phyloP scores from a whole-genome alignment of 2,113 vertebrate genomes.

The Nesoenas mayeri region DNA sequence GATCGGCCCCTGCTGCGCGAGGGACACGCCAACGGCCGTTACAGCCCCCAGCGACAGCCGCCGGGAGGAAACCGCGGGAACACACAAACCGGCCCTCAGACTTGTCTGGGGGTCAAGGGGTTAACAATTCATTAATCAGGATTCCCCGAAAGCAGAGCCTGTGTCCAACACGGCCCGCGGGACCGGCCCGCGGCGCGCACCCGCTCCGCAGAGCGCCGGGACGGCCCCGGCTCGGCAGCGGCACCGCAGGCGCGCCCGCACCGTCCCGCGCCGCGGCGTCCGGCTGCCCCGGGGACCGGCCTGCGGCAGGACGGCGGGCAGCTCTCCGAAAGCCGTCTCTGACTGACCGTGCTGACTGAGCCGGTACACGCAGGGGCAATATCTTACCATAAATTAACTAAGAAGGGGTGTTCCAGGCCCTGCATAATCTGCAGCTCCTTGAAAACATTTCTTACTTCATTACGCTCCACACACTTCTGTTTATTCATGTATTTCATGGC shows the following conservation, averaged over 20 bases:
- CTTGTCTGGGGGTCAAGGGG: too few relatives aligned
- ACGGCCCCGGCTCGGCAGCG: too few relatives aligned
- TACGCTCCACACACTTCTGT: slow-evolving; percentile 92
- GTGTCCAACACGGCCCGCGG: background rate
- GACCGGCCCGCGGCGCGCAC: fast-evolving
- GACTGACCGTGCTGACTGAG: too few relatives aligned
- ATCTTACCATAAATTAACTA: slow-evolving; percentile 96
- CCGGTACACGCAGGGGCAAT: background rate
- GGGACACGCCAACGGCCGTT: too few relatives aligned
- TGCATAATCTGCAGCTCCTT: slow-evolving; percentile 99
- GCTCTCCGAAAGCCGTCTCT: too few relatives aligned
- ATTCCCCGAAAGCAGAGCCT: background rate
- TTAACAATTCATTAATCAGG: background rate
- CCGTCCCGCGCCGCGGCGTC: too few relatives aligned
- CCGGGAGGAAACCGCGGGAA: too few relatives aligned
- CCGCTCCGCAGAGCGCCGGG: background rate
- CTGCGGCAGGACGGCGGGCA: background rate
- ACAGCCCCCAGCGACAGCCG: too few relatives aligned
- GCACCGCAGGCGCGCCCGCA: too few relatives aligned
- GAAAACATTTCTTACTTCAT: slow-evolving; percentile 96
- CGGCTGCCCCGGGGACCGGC: background rate
- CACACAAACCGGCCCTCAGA: too few relatives aligned
- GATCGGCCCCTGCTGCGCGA: too few relatives aligned
- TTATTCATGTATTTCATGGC: slow-evolving; percentile 99
- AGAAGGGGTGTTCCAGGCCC: slow-evolving; percentile 93